A percentile compares a stretch with the other conserved stretches of the same genome.
Evolutionary conservation across 2,888 invertebrate genomes (phyloP).

Genomic region (Ashinkailepas kermadecensis): DNA sequence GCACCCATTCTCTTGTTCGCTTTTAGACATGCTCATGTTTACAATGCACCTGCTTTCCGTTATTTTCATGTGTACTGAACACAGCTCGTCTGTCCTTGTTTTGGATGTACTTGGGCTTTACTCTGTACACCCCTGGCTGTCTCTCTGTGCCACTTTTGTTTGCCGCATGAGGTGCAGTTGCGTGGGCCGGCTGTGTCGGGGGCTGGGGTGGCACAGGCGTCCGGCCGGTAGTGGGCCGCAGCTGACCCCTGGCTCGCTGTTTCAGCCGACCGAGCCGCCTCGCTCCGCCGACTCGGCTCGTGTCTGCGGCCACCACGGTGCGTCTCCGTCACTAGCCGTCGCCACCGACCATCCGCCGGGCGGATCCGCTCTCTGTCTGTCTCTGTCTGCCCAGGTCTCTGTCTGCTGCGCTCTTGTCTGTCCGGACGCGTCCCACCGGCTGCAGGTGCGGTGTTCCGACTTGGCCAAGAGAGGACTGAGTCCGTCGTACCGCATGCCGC

Average conservation of each 20-base stretch:
- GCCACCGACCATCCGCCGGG: background rate
- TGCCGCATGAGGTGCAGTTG: too few relatives aligned
- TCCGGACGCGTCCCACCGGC: too few relatives aligned
- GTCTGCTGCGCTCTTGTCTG: background rate
- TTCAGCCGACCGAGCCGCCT: background rate
- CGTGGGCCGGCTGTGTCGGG: background rate
- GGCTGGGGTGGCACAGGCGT: too few relatives aligned
- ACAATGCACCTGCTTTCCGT: background rate
- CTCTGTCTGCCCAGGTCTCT: conserved; percentile 6
- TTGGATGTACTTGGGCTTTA: background rate
- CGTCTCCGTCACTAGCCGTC: background rate
- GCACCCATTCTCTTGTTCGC: background rate
- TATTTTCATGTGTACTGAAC: too few relatives aligned
- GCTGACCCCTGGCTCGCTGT: background rate
- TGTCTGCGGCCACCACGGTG: too few relatives aligned
- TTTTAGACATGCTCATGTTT: background rate
- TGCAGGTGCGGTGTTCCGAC: too few relatives aligned
- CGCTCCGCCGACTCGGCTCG: too few relatives aligned
- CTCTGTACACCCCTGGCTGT: background rate
- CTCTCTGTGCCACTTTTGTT: too few relatives aligned
- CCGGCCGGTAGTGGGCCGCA: background rate
- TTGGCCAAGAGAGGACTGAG: background rate
- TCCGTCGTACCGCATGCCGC: background rate
- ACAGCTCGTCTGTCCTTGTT: too few relatives aligned
- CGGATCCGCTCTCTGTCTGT: background rate